Conservation (phyloP, 2,888 invertebrate species). For the Drosophila rellima region DNA sequence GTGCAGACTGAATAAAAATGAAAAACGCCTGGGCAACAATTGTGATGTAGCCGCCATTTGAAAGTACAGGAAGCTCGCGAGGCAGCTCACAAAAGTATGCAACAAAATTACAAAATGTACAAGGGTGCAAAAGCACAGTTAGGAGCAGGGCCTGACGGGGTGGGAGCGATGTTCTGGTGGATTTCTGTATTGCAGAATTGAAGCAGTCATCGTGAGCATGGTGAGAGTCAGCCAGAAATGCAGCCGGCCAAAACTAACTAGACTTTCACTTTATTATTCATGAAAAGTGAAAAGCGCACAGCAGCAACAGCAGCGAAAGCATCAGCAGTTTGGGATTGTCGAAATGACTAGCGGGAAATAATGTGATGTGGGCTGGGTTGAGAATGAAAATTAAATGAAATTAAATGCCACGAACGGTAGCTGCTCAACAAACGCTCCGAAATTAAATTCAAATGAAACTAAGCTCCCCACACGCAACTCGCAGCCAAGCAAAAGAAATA, state of each 20-base stretch:
- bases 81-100: conserved; percentile 68
- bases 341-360: conserved; percentile 70
- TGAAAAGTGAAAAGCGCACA: conserved; percentile 76
- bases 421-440: conserved; percentile 24
- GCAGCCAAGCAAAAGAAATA: conserved; percentile 8
- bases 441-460: conserved; percentile 62
- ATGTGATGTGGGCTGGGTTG: conserved; percentile 58
- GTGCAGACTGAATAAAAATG: conserved; percentile 67
- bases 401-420: conserved; percentile 67
- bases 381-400: conserved; percentile 74
- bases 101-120: conserved; percentile 76
- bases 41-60: conserved; percentile 50
- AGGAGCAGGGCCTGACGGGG: conserved; percentile 1
- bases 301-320: conserved; percentile 32
- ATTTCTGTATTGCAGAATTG: conserved; percentile 19
- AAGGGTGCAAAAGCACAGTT: conserved; percentile 27
- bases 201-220: conserved; percentile 48
- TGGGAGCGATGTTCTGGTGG: neutral
- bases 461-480: conserved; percentile 24
- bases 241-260: conserved; percentile 70
- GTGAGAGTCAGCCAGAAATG: conserved; percentile 27
- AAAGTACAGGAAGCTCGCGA: conserved; percentile 32
- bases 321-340: conserved; percentile 64
- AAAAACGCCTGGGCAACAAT: conserved; percentile 52
- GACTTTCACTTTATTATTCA: conserved; percentile 80